phyloP scores from a whole-genome alignment of 30 jellyfish, hydroid and myxozoan genomes.

The Aurelia aurita region DNA sequence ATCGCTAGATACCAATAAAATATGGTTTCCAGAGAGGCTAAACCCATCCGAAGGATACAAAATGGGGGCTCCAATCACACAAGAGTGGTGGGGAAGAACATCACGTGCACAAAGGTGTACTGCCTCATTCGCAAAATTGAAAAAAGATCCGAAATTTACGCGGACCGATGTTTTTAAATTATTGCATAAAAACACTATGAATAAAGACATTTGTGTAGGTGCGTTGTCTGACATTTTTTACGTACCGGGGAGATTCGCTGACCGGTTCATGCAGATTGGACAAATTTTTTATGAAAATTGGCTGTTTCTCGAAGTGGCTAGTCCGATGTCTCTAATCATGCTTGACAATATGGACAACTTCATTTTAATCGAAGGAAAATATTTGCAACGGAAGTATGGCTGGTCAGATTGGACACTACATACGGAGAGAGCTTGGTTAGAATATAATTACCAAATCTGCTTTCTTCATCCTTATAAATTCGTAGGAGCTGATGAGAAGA shows the following conservation, averaged over 20 bases:
- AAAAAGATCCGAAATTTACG: background rate
- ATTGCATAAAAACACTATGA: slow-evolving; percentile 16
- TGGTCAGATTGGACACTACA: slow-evolving; percentile 23
- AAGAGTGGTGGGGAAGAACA: slow-evolving; percentile 35
- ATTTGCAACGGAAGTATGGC: slow-evolving; percentile 49
- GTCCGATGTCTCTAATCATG: slow-evolving; percentile 47
- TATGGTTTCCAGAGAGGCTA: slow-evolving; percentile 63
- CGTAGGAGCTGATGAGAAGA: too few species aligned
- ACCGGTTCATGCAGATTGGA: slow-evolving; percentile 25
- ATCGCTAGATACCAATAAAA: slow-evolving; percentile 25
- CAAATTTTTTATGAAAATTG: slow-evolving; percentile 36
- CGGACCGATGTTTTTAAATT: background rate
- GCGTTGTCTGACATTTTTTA: slow-evolving; percentile 67
- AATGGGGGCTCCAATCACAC: background rate
- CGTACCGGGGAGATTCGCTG: slow-evolving; percentile 53
- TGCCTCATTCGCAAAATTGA: slow-evolving; percentile 17
- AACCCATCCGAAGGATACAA: background rate
- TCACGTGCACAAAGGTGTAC: slow-evolving; percentile 49
- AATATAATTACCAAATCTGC: slow-evolving; percentile 3
- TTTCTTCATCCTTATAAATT: slow-evolving; percentile 65
- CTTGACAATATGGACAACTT: slow-evolving; percentile 35
- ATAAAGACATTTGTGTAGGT: slow-evolving; percentile 27
- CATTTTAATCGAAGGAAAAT: slow-evolving; percentile 32
- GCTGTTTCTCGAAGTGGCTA: slow-evolving; percentile 68
- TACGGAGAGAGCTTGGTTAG: slow-evolving; percentile 16